A percentile compares a stretch with the other conserved stretches of the same genome.
Evolutionary conservation across 2,113 vertebrate species (phyloP).

Genomic region (Peromyscus leucopus): DNA sequence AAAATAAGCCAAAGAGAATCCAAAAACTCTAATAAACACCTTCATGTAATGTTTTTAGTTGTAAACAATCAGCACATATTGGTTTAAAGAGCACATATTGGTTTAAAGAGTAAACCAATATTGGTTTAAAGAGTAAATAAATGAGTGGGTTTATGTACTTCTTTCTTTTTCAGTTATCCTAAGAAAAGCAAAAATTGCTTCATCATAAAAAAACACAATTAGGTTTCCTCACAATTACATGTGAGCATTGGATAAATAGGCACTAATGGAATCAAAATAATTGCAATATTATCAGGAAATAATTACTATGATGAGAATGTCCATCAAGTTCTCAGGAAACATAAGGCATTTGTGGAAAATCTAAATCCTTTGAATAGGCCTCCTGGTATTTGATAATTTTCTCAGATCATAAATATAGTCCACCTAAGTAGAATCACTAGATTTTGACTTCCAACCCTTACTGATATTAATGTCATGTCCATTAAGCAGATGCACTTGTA

Average conservation of each 20-base stretch:
- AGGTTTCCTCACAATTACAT: neutral
- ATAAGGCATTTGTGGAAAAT: neutral
- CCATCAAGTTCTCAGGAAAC: neutral
- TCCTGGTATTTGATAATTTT: neutral
- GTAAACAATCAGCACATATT: neutral
- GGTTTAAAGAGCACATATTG: accelerated
- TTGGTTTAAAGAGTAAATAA: neutral
- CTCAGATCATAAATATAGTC: no score
- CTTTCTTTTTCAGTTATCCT: neutral
- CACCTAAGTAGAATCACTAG: neutral
- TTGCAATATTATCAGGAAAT: neutral
- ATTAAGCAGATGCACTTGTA: neutral
- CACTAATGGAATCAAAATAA: neutral
- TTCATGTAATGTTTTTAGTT: constrained; percentile 41
- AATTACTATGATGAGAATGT: neutral
- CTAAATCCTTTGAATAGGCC: neutral
- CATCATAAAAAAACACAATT: neutral
- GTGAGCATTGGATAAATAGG: neutral
- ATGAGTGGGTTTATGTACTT: neutral
- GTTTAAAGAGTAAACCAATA: neutral
- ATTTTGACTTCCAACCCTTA: neutral
- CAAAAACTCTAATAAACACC: neutral
- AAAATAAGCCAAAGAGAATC: neutral
- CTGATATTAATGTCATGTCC: neutral
- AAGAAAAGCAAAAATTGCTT: neutral